Evolutionary conservation across 1,140 invertebrate species (phyloP).

Genomic region (Drosophila tropicalis): DNA sequence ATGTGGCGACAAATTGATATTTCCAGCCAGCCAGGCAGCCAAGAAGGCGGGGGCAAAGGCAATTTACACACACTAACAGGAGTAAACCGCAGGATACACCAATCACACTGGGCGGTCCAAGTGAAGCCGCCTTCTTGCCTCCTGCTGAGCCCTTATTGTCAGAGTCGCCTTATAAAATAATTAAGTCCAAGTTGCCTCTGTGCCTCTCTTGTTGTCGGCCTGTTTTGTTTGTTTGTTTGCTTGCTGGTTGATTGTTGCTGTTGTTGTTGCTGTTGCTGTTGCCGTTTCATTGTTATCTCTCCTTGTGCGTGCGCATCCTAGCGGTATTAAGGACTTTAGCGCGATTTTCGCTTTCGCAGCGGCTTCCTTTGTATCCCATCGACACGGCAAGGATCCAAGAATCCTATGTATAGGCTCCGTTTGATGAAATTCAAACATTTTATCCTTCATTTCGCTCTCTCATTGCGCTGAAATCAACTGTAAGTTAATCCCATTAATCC

Average conservation of each 20-base stretch:
- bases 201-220: constrained; percentile 17
- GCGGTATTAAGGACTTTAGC: constrained; percentile 78
- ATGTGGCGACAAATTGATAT: constrained; percentile 83
- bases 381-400: constrained; percentile 31
- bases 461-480: constrained; percentile 72
- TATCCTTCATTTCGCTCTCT: constrained; percentile 40
- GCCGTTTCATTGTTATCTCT: constrained; percentile 23
- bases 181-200: constrained; percentile 70
- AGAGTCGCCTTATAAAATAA: constrained; percentile 74
- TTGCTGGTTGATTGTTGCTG: constrained; percentile 54
- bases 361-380: constrained; percentile 48
- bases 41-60: constrained; percentile 32
- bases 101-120: constrained; percentile 64
- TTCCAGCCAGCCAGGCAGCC: constrained; percentile 56
- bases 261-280: constrained; percentile 66
- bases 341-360: constrained; percentile 65
- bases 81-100: constrained; percentile 33
- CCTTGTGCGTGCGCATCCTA: constrained; percentile 67
- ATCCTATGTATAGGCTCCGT: constrained; percentile 18
- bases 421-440: constrained; percentile 67
- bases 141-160: constrained; percentile 50
- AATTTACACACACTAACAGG: constrained; percentile 62
- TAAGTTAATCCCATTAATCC: constrained; percentile 78
- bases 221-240: constrained; percentile 48
- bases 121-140: constrained; percentile 34